A percentile compares a stretch with the other conserved stretches of the same genome.
phyloP scores from a whole-genome alignment of 2,888 invertebrate genomes.

The Mythimna albipuncta region DNA sequence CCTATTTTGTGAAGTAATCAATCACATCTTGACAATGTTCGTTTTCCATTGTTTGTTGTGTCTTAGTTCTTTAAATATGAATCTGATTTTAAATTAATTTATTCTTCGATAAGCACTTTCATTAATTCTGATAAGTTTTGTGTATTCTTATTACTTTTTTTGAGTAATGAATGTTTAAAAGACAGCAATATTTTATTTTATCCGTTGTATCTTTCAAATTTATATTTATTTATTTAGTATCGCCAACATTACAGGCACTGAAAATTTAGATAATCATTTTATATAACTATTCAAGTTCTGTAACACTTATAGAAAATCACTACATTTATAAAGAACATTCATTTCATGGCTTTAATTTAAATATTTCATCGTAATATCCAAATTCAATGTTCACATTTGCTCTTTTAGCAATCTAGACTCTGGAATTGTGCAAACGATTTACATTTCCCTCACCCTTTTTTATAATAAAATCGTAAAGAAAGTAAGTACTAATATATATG shows the following conservation, averaged over 20 bases:
- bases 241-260: no score
- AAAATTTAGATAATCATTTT: no score
- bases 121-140: neutral
- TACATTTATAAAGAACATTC: no score
- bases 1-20: slow-evolving; percentile 33
- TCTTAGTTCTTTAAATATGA: neutral
- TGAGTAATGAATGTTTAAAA: neutral
- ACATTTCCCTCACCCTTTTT: slow-evolving; percentile 11
- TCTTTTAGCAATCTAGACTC: slow-evolving; percentile 7
- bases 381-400: slow-evolving; percentile 5
- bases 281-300: no score
- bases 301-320: no score
- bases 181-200: neutral
- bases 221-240: no score
- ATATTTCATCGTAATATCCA: neutral
- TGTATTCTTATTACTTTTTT: neutral
- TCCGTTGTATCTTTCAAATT: neutral
- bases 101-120: neutral
- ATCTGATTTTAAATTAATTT: slow-evolving; percentile 1
- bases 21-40: slow-evolving; percentile 38
- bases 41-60: slow-evolving; percentile 17
- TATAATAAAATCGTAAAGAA: slow-evolving; percentile 8
- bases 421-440: slow-evolving; percentile 10
- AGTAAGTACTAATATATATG: slow-evolving; percentile 35
- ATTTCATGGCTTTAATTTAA: neutral